These are phyloP conservation scores for Ooceraea biroi DNA, from an alignment of 1,140 invertebrate species.

Conservation along the genomic window DNA sequence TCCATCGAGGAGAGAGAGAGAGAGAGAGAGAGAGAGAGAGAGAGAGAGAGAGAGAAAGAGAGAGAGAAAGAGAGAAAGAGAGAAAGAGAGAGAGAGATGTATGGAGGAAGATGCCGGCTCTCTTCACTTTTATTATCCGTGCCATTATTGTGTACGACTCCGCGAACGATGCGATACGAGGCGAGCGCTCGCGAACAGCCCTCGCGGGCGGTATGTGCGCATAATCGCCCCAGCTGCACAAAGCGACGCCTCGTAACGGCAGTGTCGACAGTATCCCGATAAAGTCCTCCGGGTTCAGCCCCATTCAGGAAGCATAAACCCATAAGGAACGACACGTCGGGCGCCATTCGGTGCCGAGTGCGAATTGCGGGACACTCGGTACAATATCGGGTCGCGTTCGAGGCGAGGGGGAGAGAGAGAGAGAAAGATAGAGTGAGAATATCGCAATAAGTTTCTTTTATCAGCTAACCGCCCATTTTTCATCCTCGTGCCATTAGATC, in stretches of 20 bases:
- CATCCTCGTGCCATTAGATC: slow-evolving; percentile 31
- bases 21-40: background rate
- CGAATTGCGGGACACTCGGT: slow-evolving; percentile 61
- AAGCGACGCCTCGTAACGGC: slow-evolving; percentile 57
- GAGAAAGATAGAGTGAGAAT: background rate
- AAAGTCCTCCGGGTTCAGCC: slow-evolving; percentile 58
- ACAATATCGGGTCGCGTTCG: slow-evolving; percentile 12
- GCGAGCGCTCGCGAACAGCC: slow-evolving; percentile 47
- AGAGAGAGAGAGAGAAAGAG: background rate
- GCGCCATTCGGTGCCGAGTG: slow-evolving; percentile 37
- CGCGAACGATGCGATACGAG: slow-evolving; percentile 48
- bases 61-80: background rate
- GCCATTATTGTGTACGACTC: slow-evolving; percentile 54
- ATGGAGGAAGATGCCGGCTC: slow-evolving; percentile 6
- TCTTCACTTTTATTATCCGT: slow-evolving; percentile 71
- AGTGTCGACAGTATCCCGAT: slow-evolving; percentile 63
- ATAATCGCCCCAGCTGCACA: slow-evolving; percentile 67
- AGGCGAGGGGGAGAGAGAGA: background rate
- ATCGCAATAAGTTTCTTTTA: slow-evolving; percentile 45
- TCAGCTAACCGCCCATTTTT: slow-evolving; percentile 44
- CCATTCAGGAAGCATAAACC: slow-evolving; percentile 72
- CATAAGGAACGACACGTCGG: slow-evolving; percentile 66
- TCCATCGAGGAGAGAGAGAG: background rate
- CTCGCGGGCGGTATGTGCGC: slow-evolving; percentile 56
- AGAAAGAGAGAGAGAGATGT: background rate